Evolutionary conservation across 2,797 vertebrate genomes (phyloP), one percentile per base, ranked within the genome.

Genomic region (Rhinophrynus dorsalis): DNA sequence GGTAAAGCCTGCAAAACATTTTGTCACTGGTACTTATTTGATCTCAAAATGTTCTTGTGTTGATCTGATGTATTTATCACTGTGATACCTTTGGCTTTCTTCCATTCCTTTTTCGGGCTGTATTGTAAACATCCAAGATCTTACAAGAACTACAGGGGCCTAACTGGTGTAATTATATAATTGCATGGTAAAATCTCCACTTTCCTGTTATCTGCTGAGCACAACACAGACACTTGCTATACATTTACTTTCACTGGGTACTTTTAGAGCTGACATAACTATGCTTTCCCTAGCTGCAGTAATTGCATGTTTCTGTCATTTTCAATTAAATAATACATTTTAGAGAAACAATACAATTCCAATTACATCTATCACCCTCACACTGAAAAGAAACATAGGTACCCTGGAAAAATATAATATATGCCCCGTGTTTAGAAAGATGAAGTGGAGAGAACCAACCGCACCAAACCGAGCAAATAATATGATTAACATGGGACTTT

Each of bases 91-190:
- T 27, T 59, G 33, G 30, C 50, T 3, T 6, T 2, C 17, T n/a
- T 38, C 15, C 30, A 56, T 48, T 13, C 18, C 4, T 17, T 33
- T 12, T 6, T 4, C 15, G 11, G 37, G n/a, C 32, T 26, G 55
- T 55, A 55, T 55, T 40, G 12, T 55, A 27, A 27, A 55, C 11
- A 15, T 30, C 37, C 13, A 15, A 56, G 11, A 10, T 17, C 21
- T 6, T 20, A 12, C 2, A 51, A 2, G 5, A 52, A 26, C 18
- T 2, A 13, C 32, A 17, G 15, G 48, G 13, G 26, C 15, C 15
- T 38, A n/a, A 18, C 38, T 21, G 23, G 24, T 57, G 44, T 71
- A 71, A 71, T 71, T 15, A 56, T 42, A 56, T 71, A 63, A 71
- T 71, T 48, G 40, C 40, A 15, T 9, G 21, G 29, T 71, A 47